These are phyloP conservation scores for Sebastes steindachneri DNA, from an alignment of 2,797 vertebrate species.

Conservation along the genomic window DNA sequence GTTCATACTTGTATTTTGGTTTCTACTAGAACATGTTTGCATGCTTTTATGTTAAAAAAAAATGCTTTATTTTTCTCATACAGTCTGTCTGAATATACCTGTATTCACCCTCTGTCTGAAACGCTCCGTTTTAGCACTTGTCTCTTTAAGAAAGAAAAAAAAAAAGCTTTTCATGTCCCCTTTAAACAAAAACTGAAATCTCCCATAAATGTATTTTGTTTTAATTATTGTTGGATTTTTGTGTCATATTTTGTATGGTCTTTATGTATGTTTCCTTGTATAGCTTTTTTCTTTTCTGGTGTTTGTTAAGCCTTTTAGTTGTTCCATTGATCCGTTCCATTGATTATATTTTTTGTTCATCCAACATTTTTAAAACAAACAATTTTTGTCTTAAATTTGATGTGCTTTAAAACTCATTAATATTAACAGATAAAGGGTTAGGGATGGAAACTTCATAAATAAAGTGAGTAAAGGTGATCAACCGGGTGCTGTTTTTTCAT, in stretches of 20 bases:
- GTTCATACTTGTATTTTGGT: too few relatives aligned
- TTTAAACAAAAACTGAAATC: background rate
- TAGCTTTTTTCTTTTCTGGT: background rate
- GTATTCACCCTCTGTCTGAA: too few relatives aligned
- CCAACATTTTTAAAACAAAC: background rate
- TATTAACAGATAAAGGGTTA: background rate
- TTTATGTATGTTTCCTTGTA: background rate
- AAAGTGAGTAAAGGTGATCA: background rate
- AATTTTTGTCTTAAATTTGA: background rate
- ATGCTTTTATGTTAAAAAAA: background rate
- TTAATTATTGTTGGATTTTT: background rate
- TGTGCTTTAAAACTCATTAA: background rate
- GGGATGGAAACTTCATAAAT: background rate
- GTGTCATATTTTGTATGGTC: background rate
- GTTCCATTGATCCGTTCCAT: background rate
- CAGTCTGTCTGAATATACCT: too few relatives aligned
- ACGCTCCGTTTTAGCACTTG: too few relatives aligned
- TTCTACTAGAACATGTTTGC: fast-evolving
- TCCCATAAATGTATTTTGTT: background rate
- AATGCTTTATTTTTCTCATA: background rate
- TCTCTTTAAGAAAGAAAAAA: too few relatives aligned
- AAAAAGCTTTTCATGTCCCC: background rate
- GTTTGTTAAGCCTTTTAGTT: background rate
- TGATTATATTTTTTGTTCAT: background rate
- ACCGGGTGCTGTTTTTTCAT: too few relatives aligned